phyloP scores from a whole-genome alignment of 2,797 vertebrate genomes.

The Loriculus beryllinus region DNA sequence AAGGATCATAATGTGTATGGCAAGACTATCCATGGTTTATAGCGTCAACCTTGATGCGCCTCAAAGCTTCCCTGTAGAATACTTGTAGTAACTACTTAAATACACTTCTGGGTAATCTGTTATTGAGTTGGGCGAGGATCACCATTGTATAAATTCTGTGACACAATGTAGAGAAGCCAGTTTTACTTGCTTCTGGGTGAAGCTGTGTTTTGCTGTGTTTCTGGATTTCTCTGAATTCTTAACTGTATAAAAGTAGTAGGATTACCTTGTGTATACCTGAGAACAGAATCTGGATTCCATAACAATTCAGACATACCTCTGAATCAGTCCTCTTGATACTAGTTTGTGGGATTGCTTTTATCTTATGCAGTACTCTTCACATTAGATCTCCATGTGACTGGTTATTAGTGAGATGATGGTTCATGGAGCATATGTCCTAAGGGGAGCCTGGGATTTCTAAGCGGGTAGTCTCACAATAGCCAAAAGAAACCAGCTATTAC shows the following conservation, averaged over 20 bases:
- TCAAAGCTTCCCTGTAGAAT: neutral
- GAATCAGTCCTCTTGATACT: neutral
- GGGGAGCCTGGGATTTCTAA: neutral
- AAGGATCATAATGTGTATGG: neutral
- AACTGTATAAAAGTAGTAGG: neutral
- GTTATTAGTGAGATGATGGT: neutral
- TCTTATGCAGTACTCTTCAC: neutral
- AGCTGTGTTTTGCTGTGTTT: neutral
- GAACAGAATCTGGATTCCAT: neutral
- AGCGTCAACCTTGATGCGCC: neutral
- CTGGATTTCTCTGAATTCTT: neutral
- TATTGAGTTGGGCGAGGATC: neutral
- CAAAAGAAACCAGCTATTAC: neutral
- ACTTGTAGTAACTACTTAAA: neutral
- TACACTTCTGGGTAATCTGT: neutral
- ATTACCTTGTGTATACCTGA: neutral
- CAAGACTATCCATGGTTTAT: neutral
- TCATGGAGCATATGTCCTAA: neutral
- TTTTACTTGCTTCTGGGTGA: neutral
- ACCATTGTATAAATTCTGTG: neutral
- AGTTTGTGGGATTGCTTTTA: neutral
- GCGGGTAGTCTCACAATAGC: neutral
- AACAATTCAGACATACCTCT: neutral
- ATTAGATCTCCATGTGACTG: neutral
- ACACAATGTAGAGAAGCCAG: neutral